Base-by-base conservation (phyloP, 2,888 invertebrate genomes). In the Neoascia interrupta region DNA sequence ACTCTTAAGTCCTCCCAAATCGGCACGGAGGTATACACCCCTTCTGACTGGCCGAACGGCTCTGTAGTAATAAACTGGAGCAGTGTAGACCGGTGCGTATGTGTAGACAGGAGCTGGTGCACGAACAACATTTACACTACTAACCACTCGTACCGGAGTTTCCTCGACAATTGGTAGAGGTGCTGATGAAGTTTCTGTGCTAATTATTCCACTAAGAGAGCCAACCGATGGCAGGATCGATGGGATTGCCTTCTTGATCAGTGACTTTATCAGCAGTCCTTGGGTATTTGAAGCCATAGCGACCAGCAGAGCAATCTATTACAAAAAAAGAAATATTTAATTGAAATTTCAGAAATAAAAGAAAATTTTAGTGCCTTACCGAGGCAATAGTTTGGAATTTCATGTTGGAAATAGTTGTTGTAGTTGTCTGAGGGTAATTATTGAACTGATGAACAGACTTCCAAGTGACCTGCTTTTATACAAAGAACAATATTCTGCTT, bases 371-470 rank as follows among this genome's bases (percentile, higher is more conserved):
- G 1, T 6, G 0, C 5, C 47, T 51, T 41, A 63, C 63, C 39
- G 31, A 21, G 0, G 11, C 8, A 31, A 63, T 23, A 26, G 11
- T 19, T 49, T 47, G 61, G 49, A 41, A 4, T 11, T 60, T 36
- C 58, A 45, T 58, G 11, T 43, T 45, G 18, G 3, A 61, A 39
- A 19, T 2, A 2, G 18, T 31, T 36, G 51, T n/a, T n/a, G n/a
- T n/a, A n/a, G 18, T 36, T 58, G 58, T 37, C 23, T 19, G 28
- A 43, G 2, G 34, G 43, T 10, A 31, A 21, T 18, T 28, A 47
- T 16, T 43, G 5, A 54, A 75, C 69, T 75, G 69, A 56, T 61
- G 47, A n/a, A n/a, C n/a, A n/a, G n/a, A 4, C 5, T 28, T 6
- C 13, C 10, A 28, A 13, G 11, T 3, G 8, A n/a, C n/a, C n/a